Evolutionary conservation across 2,113 vertebrate species (phyloP).

Genomic region (Axis porcinus): DNA sequence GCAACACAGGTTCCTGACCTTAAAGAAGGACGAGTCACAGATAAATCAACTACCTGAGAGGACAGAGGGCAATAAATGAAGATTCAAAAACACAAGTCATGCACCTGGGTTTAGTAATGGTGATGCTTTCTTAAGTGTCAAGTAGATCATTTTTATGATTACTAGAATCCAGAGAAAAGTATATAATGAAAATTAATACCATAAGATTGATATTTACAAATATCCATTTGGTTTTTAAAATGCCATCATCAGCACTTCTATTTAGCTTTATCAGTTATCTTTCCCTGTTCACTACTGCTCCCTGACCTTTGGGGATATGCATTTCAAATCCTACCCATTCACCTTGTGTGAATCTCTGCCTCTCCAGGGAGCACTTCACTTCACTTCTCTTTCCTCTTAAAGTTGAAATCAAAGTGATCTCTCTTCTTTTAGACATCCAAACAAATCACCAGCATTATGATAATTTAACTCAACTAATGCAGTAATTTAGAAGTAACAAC

Average conservation of each 20-base stretch:
- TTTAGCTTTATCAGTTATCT: background rate
- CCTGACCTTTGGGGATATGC: background rate
- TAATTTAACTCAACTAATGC: conserved; percentile 19
- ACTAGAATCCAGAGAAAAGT: background rate
- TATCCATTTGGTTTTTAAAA: background rate
- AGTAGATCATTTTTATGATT: conserved; percentile 11
- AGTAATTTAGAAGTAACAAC: conserved; percentile 49
- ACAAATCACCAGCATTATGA: background rate
- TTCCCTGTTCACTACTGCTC: background rate
- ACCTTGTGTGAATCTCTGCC: background rate
- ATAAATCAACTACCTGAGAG: background rate
- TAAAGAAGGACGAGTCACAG: background rate
- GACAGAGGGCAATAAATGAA: background rate
- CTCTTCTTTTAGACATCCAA: background rate
- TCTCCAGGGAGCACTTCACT: background rate
- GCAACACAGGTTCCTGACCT: background rate
- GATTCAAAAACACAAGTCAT: background rate
- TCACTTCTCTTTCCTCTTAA: background rate
- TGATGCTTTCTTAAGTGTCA: conserved; percentile 4
- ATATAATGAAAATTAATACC: background rate
- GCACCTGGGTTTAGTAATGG: background rate
- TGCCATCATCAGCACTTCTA: background rate
- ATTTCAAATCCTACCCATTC: background rate
- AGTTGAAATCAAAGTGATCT: background rate
- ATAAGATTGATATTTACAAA: background rate